Conservation (phyloP, 2,888 invertebrate species). For the Panopea generosa region DNA sequence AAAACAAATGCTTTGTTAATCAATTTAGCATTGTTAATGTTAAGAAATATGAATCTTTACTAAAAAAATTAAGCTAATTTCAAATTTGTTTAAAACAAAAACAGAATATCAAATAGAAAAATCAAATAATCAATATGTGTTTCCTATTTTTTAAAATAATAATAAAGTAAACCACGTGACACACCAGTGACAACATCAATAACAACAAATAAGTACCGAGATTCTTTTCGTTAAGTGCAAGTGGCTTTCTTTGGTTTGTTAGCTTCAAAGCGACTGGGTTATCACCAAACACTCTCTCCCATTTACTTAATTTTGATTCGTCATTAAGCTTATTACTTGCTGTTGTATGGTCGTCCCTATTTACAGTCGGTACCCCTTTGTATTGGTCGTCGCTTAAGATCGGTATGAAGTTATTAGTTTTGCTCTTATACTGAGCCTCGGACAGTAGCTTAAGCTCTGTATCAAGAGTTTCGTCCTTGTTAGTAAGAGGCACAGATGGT, state of each 20-base stretch:
- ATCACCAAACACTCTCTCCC: slow-evolving; percentile 26
- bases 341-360: not conserved
- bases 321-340: not conserved
- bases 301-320: not conserved
- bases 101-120: too few relatives aligned
- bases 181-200: not conserved
- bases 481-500: slow-evolving; percentile 24
- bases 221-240: slow-evolving; percentile 14
- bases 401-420: not conserved
- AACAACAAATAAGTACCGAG: not conserved
- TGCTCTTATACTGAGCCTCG: not conserved
- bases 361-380: not conserved
- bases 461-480: slow-evolving; percentile 3
- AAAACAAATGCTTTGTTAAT: too few relatives aligned
- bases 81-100: too few relatives aligned
- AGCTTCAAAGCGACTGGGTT: slow-evolving; percentile 45
- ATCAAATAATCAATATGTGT: too few relatives aligned
- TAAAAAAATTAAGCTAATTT: too few relatives aligned
- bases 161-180: not conserved
- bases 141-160: too few relatives aligned
- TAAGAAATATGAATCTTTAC: too few relatives aligned
- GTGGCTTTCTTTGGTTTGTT: slow-evolving; percentile 42
- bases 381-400: not conserved
- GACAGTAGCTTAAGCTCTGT: not conserved
- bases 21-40: too few relatives aligned